Conservation (phyloP, 1,140 invertebrate species). For the Bemisia tabaci region DNA sequence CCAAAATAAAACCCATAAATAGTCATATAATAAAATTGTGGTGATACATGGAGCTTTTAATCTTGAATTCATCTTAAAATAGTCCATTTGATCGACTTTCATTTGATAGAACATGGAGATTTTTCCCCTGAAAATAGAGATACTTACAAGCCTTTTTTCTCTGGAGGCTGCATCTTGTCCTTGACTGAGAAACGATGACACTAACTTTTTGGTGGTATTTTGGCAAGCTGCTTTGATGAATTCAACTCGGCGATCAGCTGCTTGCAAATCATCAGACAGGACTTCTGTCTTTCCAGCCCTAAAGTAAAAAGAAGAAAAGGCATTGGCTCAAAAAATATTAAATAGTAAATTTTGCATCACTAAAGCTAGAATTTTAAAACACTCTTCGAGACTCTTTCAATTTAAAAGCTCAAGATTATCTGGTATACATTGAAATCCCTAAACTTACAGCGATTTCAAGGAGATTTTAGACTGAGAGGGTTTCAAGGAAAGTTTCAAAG, state of each 20-base stretch:
- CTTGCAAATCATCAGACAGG: constrained; percentile 70
- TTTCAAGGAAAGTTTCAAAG: too few species aligned
- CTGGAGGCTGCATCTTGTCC: constrained; percentile 46
- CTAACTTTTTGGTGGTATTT: constrained; percentile 37
- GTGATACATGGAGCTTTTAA: too few species aligned
- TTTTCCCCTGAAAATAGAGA: constrained; percentile 1
- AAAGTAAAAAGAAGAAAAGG: constrained; percentile 22
- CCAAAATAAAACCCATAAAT: too few species aligned
- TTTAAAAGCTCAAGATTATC: too few species aligned
- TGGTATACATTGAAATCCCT: too few species aligned
- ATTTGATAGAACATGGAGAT: too few species aligned
- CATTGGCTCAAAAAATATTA: constrained; percentile 11
- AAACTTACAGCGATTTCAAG: too few species aligned
- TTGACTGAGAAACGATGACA: constrained; percentile 33
- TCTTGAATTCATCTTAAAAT: too few species aligned
- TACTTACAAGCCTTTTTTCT: constrained; percentile 54
- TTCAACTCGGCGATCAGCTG: constrained; percentile 75
- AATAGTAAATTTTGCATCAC: background rate
- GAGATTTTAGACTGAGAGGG: too few species aligned
- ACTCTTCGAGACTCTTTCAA: background rate
- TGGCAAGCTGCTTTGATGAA: constrained; percentile 56
- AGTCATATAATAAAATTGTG: too few species aligned
- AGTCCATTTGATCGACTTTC: too few species aligned
- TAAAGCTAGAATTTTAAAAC: constrained; percentile 1
- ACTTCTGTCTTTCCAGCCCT: constrained; percentile 80